Conservation (phyloP, 2,797 vertebrate genomes). For the Setipinna tenuifilis region DNA sequence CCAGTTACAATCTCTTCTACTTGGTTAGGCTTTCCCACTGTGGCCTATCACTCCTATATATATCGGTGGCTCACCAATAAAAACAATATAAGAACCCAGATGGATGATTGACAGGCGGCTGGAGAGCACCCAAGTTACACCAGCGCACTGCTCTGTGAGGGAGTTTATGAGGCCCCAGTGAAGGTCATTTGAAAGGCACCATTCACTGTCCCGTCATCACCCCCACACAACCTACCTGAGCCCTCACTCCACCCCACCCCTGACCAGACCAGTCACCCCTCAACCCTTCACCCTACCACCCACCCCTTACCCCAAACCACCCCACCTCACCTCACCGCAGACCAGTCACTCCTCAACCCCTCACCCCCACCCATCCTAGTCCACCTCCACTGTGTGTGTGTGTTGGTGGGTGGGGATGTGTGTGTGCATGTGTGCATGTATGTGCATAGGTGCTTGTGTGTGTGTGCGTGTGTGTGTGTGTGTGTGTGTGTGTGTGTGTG, state of each 20-base stretch:
- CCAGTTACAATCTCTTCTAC: not conserved
- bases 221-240: too few relatives aligned
- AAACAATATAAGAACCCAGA: conserved; percentile 22
- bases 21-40: not conserved
- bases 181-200: conserved; percentile 66
- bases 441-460: conserved; percentile 30
- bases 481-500: conserved; percentile 3
- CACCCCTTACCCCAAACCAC: too few relatives aligned
- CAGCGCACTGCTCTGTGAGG: not conserved
- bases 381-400: too few relatives aligned
- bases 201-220: too few relatives aligned
- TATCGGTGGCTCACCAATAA: conserved; percentile 38
- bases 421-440: not conserved
- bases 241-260: too few relatives aligned
- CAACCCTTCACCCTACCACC: too few relatives aligned
- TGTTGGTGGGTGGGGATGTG: too few relatives aligned
- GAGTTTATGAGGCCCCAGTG: conserved; percentile 37
- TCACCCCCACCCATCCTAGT: too few relatives aligned
- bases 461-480: conserved; percentile 11
- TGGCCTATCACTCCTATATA: too few relatives aligned
- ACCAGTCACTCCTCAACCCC: too few relatives aligned
- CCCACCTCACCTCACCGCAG: too few relatives aligned
- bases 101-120: conserved; percentile 28
- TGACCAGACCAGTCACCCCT: too few relatives aligned
- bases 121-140: conserved; percentile 15